A percentile compares a stretch with the other conserved stretches of the same genome.
These are phyloP conservation scores for Philaethria dido DNA, from an alignment of 2,888 invertebrate genomes.

Conservation along the genomic window DNA sequence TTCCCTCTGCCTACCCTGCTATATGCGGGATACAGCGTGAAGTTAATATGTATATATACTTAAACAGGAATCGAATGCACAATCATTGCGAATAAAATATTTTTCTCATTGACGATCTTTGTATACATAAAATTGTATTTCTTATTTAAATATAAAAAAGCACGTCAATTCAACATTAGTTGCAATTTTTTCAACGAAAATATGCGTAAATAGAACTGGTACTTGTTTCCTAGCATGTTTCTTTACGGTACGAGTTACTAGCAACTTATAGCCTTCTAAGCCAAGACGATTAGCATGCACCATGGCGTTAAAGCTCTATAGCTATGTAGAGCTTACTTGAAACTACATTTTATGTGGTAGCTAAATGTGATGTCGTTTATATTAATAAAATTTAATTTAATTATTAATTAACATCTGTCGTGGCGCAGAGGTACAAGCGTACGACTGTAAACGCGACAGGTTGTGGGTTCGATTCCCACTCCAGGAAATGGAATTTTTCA, in stretches of 20 bases:
- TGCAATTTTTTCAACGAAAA: background rate
- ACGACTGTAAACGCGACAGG: too few species aligned
- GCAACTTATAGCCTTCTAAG: slow-evolving; percentile 21
- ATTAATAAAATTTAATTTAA: background rate
- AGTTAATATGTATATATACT: too few species aligned
- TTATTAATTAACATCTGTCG: too few species aligned
- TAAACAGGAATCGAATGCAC: background rate
- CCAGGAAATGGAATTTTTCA: too few species aligned
- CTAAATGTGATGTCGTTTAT: background rate
- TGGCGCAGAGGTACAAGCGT: too few species aligned
- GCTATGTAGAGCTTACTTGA: background rate
- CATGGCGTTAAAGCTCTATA: background rate
- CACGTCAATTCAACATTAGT: background rate
- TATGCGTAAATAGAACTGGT: slow-evolving; percentile 9
- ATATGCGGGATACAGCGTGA: too few species aligned
- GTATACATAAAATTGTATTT: too few species aligned
- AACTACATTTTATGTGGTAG: background rate
- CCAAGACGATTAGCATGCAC: slow-evolving; percentile 20
- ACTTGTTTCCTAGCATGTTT: slow-evolving; percentile 43
- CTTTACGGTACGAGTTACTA: slow-evolving; percentile 18
- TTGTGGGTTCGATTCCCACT: too few species aligned
- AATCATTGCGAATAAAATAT: background rate
- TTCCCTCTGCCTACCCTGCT: too few species aligned
- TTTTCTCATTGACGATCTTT: too few species aligned
- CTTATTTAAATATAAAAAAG: slow-evolving; percentile 3